Evolutionary conservation across 2,888 invertebrate species (phyloP).

Genomic region (Cataglyphis albicans): DNA sequence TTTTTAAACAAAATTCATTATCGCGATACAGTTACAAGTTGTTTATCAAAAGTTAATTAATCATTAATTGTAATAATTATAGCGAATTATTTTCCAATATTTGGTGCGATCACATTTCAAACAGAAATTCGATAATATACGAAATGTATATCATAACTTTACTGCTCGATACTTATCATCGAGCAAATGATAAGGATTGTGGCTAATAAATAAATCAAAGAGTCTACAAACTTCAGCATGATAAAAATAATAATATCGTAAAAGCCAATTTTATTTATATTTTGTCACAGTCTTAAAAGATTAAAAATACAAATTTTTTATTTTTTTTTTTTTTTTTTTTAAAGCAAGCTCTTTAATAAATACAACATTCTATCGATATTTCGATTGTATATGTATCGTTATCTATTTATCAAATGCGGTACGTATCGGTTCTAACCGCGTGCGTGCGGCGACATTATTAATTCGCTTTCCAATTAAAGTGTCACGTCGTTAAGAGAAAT

Average conservation of each 20-base stretch:
- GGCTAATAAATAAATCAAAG: background rate
- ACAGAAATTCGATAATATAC: no score
- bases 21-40: background rate
- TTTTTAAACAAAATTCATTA: background rate
- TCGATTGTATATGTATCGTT: background rate
- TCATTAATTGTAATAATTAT: no score
- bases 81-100: no score
- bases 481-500: constrained; percentile 56
- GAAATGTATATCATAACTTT: no score
- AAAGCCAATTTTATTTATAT: background rate
- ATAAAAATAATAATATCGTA: background rate
- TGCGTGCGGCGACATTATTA: constrained; percentile 44
- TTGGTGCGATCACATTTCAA: no score
- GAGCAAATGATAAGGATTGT: background rate
- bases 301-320: background rate
- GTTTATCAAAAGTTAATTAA: background rate
- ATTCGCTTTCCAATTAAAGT: constrained; percentile 61
- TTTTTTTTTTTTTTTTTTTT: background rate
- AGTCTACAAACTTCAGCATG: background rate
- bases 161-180: no score
- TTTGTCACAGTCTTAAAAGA: background rate
- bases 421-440: background rate
- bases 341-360: background rate
- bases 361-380: background rate
- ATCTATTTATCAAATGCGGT: constrained; percentile 41